Conservation (phyloP, 2,797 vertebrate genomes). For the Halcyon chelicuti region DNA sequence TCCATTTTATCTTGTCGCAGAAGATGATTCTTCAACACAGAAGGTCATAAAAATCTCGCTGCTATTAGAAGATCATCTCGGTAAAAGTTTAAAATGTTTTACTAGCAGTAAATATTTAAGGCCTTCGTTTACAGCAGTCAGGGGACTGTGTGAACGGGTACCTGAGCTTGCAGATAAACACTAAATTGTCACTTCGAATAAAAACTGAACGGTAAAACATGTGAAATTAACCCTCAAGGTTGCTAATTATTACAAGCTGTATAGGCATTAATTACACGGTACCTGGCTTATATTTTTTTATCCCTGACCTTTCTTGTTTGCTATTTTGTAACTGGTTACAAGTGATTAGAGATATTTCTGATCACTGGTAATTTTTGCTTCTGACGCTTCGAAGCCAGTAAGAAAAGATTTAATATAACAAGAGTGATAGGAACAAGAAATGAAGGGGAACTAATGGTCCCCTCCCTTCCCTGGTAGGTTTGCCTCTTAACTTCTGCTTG, state of each 20-base stretch:
- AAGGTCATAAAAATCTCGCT: conserved; percentile 19
- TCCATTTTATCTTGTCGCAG: conserved; percentile 18
- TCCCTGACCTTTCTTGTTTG: not conserved
- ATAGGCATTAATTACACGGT: not conserved
- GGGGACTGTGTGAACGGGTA: not conserved
- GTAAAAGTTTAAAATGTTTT: conserved; percentile 55
- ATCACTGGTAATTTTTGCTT: not conserved
- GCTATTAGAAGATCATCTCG: conserved; percentile 23
- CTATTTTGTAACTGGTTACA: not conserved
- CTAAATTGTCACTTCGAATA: not conserved
- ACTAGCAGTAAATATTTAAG: conserved; percentile 55
- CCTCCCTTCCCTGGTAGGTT: not conserved
- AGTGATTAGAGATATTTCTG: not conserved
- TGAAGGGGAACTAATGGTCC: conserved; percentile 6
- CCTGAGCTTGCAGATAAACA: conserved; percentile 1
- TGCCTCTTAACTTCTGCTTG: not conserved
- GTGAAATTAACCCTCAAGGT: not conserved
- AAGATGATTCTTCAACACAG: conserved; percentile 19
- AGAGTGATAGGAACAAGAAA: not conserved
- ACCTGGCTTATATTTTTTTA: not conserved
- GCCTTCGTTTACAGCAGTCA: conserved; percentile 13
- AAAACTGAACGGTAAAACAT: not conserved
- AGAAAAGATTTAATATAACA: not conserved
- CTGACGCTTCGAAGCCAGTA: not conserved
- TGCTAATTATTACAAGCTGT: not conserved